Base-by-base conservation (phyloP, 2,888 invertebrate species). In the Physocephala rufipes region DNA sequence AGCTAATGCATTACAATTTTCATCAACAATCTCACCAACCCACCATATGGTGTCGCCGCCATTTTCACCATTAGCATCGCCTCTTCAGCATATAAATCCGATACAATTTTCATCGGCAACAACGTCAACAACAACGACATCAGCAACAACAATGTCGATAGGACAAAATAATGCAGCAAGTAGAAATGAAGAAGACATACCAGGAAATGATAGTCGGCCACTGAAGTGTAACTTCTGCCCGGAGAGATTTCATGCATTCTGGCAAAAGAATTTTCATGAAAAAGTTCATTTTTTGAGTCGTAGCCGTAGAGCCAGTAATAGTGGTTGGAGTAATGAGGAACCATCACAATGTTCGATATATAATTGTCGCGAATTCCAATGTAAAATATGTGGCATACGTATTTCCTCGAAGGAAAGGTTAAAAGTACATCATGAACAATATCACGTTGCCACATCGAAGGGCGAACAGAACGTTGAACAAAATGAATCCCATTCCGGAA, bases 201-300 rank as follows among this genome's bases (percentile, higher is more conserved):
- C 59, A 13, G 19, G 30, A 26, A 30, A 12, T 47, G 26, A 21
- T 24, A 13, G 15, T 16, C 21, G 3, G 2, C 47, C 26, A 12
- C 21, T 47, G 30, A 15, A 61, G 36, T 68, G 59, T 19, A 26
- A 30, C 26, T 61, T 49, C 28, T 68, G 68, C 12, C 16, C 59
- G 13, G 45, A 59, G 47, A 16, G 61, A 45, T 67, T 68, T 68
- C 19, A 0, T n/a, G n/a, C 19, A 1, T 2, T 12, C n/a, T 67
- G 36, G 68, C 53, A 59, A 59, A 19, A 61, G 19, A 12, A 19
- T 12, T 21, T 45, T 12, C 59, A 68, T n/a, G 28, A 59, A 28
- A 47, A 7, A 43, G n/a, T 47, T 16, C 59, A 59, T 61, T 24
- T 55, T 15, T 21, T 12, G 5, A 24, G 49, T 4, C 16, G 2